Evolutionary conservation across 2,113 vertebrate species (phyloP), one percentile per base, ranked within the genome.

Genomic region (Ceuthmochares aereus): DNA sequence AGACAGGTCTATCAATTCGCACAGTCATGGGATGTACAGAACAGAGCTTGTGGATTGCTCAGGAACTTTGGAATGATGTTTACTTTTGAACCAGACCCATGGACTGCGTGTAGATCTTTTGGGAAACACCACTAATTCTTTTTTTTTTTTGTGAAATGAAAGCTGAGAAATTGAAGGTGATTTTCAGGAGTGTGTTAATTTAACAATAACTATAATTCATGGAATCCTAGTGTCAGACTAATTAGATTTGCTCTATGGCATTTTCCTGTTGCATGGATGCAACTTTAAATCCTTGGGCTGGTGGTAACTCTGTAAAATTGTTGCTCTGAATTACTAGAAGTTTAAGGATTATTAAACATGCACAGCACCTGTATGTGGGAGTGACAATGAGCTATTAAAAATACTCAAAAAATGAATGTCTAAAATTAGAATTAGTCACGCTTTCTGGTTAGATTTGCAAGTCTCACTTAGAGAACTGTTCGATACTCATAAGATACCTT

Each of bases 351-450:
- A 43, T 62, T 63, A 29, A 80, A 37, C 29, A 64, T 45, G 21
- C 70, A 40, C 10, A 74, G 66, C 14, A 11, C 90, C 77, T 25
- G 4, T 56, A 52, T 73, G 84, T 89, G 45, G 70, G 93, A 85
- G 62, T 82, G 87, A 79, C 89, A 79, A 83, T 15, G 45, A 87
- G 67, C 80, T 78, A 74, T 75, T 92, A 43, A 74, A 95, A 67
- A 16, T 43, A 66, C 14, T 32, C 43, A 67, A 78, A 87, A 86
- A 69, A 92, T 8, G 36, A 62, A 76, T 88, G 82, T 69, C 70
- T 94, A 90, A 85, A 90, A 73, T 87, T 10, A 82, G 63, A 88
- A 67, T 92, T 92, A 80, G 63, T 93, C 78, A 79, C 59, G 29
- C 58, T 77, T 52, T 91, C 74, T 68, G 51, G 52, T 92, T 90